Evolutionary conservation across 2,888 invertebrate species (phyloP).

Genomic region (Eremobia ochroleuca): DNA sequence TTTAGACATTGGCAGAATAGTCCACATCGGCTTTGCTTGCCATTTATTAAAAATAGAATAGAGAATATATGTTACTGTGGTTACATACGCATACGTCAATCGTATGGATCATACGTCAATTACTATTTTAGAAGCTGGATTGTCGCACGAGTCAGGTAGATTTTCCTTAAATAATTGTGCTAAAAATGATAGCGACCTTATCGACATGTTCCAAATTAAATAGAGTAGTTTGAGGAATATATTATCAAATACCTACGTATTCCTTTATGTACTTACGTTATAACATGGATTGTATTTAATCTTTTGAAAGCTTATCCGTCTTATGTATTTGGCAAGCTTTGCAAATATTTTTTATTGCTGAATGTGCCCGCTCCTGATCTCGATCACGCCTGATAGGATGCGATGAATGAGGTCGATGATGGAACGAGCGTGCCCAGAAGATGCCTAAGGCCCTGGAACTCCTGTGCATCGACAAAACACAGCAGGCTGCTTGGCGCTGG

Average conservation of each 20-base stretch:
- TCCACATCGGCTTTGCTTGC: too few species aligned
- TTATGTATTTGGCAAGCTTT: background rate
- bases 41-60: too few species aligned
- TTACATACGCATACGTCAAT: slow-evolving; percentile 49
- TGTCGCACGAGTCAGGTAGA: background rate
- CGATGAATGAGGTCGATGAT: too few species aligned
- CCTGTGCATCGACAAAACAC: too few species aligned
- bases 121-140: background rate
- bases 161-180: slow-evolving; percentile 34
- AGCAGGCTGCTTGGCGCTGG: too few species aligned
- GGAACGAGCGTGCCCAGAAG: too few species aligned
- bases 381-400: too few species aligned
- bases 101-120: slow-evolving; percentile 10
- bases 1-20: too few species aligned
- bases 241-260: background rate
- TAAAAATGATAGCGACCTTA: slow-evolving; percentile 1
- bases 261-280: background rate
- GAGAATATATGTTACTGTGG: slow-evolving; percentile 3
- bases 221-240: slow-evolving; percentile 30
- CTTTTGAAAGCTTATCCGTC: background rate
- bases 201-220: slow-evolving; percentile 2
- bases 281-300: background rate
- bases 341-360: too few species aligned
- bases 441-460: too few species aligned
- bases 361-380: too few species aligned